Conservation (phyloP, 2,113 vertebrate species). For the Lepus americanus region DNA sequence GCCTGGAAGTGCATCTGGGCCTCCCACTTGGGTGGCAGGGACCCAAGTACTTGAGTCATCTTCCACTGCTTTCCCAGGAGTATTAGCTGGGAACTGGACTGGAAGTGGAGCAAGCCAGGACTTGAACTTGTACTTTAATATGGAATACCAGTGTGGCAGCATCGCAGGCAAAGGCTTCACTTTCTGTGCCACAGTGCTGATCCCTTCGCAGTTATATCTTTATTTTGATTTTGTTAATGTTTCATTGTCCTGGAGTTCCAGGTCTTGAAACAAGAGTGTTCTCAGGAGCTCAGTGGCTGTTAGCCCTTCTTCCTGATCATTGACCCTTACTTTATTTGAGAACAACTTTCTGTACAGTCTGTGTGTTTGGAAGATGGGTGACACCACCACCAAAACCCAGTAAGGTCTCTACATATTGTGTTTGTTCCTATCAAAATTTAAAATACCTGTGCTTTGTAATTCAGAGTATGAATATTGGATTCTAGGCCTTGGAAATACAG, state of each 20-base stretch:
- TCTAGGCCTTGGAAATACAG: background rate
- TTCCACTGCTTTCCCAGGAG: too few relatives aligned
- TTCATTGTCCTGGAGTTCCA: slow-evolving; percentile 12
- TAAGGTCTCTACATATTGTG: background rate
- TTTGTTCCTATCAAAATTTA: slow-evolving; percentile 33
- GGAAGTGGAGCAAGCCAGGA: too few relatives aligned
- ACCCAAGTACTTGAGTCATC: too few relatives aligned
- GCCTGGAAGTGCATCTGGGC: too few relatives aligned
- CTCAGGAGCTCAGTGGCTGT: background rate
- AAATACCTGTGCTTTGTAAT: slow-evolving; percentile 16
- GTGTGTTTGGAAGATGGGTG: background rate
- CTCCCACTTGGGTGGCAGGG: too few relatives aligned
- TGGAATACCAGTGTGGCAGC: too few relatives aligned
- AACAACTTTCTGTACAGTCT: background rate
- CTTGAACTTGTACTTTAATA: too few relatives aligned
- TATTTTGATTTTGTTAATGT: background rate
- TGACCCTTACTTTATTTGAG: slow-evolving; percentile 37
- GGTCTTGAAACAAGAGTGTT: background rate
- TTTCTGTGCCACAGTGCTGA: too few relatives aligned
- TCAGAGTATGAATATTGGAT: background rate
- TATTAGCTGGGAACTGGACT: too few relatives aligned
- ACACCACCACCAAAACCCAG: background rate
- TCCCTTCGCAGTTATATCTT: too few relatives aligned
- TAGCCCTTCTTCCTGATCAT: background rate
- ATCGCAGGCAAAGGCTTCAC: too few relatives aligned